Percentiles rank a stretch among this genome's conserved stretches.
These are phyloP conservation scores for Oncorhynchus tshawytscha DNA, from an alignment of 2,113 vertebrate species.

Conservation along the genomic window DNA sequence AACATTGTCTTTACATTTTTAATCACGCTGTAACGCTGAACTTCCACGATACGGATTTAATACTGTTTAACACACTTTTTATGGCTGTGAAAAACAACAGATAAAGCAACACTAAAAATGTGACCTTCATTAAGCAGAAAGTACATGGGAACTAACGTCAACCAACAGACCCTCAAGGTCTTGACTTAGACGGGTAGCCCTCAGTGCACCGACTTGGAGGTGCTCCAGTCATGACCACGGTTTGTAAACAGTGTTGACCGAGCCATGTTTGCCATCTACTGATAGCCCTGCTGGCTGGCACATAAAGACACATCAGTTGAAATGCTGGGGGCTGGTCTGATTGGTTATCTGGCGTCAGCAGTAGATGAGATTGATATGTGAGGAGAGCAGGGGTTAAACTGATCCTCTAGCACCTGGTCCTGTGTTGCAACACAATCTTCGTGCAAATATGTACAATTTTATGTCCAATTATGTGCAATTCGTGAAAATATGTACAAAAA, in stretches of 20 bases:
- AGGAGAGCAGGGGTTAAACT: neutral
- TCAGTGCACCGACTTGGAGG: neutral
- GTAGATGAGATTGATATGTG: neutral
- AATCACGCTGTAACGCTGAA: too few relatives aligned
- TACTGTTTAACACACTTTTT: neutral
- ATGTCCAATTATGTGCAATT: too few relatives aligned
- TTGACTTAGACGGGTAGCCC: neutral
- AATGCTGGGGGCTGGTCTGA: neutral
- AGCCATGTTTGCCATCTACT: neutral
- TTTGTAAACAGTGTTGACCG: neutral
- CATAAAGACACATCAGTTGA: slow-evolving; percentile 1
- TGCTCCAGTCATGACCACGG: neutral
- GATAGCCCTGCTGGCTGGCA: neutral
- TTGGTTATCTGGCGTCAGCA: neutral
- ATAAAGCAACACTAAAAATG: neutral
- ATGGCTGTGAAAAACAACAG: neutral
- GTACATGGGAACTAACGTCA: neutral
- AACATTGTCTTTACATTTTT: too few relatives aligned
- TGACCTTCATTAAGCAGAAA: neutral
- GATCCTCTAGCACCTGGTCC: neutral
- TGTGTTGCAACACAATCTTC: too few relatives aligned
- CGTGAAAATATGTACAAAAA: too few relatives aligned
- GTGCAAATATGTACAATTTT: too few relatives aligned
- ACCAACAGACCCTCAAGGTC: neutral
- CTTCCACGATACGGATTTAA: too few relatives aligned